Evolutionary conservation across 2,888 invertebrate genomes (phyloP).

Genomic region (Andrena chrysosceles): DNA sequence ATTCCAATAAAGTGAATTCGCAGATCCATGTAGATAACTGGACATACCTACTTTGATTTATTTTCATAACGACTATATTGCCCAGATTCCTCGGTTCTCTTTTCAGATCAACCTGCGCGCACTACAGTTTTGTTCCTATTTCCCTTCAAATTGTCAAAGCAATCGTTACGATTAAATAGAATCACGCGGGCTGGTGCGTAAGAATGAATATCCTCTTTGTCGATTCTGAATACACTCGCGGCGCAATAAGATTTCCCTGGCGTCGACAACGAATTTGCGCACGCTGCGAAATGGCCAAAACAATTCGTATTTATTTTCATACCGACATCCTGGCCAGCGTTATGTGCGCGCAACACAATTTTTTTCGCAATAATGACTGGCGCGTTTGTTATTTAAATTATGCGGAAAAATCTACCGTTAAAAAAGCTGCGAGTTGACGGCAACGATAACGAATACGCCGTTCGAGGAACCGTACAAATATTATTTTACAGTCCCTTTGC

Average conservation of each 20-base stretch:
- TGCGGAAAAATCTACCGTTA: slow-evolving; percentile 15
- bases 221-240: background rate
- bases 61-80: too few species aligned
- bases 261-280: background rate
- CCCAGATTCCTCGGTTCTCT: background rate
- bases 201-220: background rate
- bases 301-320: slow-evolving; percentile 10
- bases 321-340: background rate
- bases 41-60: background rate
- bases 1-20: too few species aligned
- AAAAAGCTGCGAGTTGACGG: background rate
- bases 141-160: slow-evolving; percentile 3
- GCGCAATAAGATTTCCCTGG: background rate
- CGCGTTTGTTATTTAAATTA: slow-evolving; percentile 41
- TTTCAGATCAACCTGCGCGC: background rate
- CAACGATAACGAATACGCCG: slow-evolving; percentile 14
- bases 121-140: background rate
- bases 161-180: slow-evolving; percentile 5
- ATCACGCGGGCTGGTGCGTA: background rate
- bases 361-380: slow-evolving; percentile 4
- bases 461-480: slow-evolving; percentile 20
- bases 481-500: background rate
- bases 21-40: background rate
- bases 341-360: background rate
- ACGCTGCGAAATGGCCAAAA: background rate